Percentiles rank a stretch among this genome's conserved stretches.
These are phyloP conservation scores for Riparia riparia DNA, from an alignment of 2,113 vertebrate species.

Conservation along the genomic window DNA sequence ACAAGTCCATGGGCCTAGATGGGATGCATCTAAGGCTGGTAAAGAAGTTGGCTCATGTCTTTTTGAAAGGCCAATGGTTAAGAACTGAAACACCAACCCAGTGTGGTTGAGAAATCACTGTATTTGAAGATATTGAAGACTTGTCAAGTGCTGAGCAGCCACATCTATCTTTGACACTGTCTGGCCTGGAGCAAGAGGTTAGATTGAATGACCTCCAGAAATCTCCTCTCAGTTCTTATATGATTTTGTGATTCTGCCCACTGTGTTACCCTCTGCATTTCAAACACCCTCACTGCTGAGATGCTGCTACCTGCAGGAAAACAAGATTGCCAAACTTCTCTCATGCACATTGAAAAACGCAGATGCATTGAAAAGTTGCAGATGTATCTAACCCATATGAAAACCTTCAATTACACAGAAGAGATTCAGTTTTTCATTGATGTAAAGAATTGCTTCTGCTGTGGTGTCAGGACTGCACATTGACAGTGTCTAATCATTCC, in stretches of 20 bases:
- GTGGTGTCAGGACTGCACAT: not conserved
- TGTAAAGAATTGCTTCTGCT: not conserved
- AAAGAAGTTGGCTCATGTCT: not conserved
- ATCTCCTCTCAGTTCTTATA: not conserved
- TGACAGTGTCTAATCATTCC: conserved; percentile 20
- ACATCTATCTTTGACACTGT: not conserved
- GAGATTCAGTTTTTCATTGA: not conserved
- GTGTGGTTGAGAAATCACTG: not conserved
- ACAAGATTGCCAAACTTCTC: not conserved
- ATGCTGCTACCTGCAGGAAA: not conserved
- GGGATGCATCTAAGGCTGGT: not conserved
- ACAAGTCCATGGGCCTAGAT: not conserved
- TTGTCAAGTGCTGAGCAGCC: not conserved
- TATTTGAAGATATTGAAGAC: not conserved
- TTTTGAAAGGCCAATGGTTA: not conserved
- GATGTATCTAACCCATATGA: not conserved
- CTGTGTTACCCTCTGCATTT: not conserved
- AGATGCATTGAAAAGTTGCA: not conserved
- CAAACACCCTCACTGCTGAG: not conserved
- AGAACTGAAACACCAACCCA: not conserved
- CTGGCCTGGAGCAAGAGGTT: not conserved
- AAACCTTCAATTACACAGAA: not conserved
- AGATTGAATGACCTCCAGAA: not conserved
- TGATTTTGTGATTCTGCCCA: not conserved
- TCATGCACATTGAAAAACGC: not conserved